Evolutionary conservation across 2,113 vertebrate species (phyloP), one percentile per base, ranked within the genome.

Genomic region (Neolamprologus hecqui): DNA sequence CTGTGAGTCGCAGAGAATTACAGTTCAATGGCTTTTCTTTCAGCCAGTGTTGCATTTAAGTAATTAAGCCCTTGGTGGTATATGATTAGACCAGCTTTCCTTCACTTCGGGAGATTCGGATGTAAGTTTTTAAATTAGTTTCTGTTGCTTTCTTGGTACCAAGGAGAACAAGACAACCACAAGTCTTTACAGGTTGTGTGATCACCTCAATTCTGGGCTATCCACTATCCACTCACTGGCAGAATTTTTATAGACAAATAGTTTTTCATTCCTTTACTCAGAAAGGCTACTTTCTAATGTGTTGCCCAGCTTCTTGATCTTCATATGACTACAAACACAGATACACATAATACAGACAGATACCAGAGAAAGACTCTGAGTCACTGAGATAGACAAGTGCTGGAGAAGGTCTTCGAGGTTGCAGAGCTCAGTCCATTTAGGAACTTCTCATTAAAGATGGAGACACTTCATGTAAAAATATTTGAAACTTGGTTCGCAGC

Each of bases 21-120:
- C 12, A 49, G 12, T 70, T 9, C 89, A 73, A 40, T 81, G 70
- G 49, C 17, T 65, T 87, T 79, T 86, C 19, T 82, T 23, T 51
- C 11, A 77, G 9, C 15, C 40, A 5, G 6, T 4, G n/a, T 21
- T 77, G 37, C 70, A 31, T 49, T 77, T 49, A 77, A 73, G 65
- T 45, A 15, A 77, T 77, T 77, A 49, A 31, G 3, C 26, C 15
- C 70, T 77, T 49, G 6, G 70, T 49, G 15, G 42, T 49, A 12
- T 77, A 19, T 77, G 70, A 77, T 77, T 77, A 77, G 9, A 31
- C 9, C 9, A 31, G 15, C 42, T 31, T 49, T 77, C 15, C 42
- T 77, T 77, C 15, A 49, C 42, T 2, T 31, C 1, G 0, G 26
- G 9, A 77, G 42, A n/a, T 11, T 47, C 3, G 15, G 0, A 7